Percentiles rank a stretch among this genome's conserved stretches.
Conservation (phyloP, 2,113 vertebrate genomes). For the Tenebrosternarchus preto region DNA sequence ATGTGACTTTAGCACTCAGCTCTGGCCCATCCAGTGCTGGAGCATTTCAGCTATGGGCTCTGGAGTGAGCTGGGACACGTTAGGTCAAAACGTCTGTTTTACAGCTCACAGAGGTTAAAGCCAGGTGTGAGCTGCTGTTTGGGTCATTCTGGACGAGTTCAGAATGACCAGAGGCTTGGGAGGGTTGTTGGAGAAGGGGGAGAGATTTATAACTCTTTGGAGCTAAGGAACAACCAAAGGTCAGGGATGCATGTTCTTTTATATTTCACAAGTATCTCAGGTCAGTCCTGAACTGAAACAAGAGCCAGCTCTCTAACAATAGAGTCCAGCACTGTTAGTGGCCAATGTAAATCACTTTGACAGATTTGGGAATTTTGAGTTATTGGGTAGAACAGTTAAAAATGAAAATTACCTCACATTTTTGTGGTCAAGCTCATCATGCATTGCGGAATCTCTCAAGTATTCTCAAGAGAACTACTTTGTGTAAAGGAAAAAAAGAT, state of each 20-base stretch:
- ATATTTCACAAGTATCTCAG: constrained; percentile 68
- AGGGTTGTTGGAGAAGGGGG: constrained; percentile 59
- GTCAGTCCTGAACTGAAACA: constrained; percentile 68
- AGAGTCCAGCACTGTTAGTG: constrained; percentile 36
- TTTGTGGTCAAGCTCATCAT: constrained; percentile 9
- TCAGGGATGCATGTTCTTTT: constrained; percentile 71
- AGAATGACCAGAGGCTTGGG: constrained; percentile 22
- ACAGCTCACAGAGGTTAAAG: constrained; percentile 68
- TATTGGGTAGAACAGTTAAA: not conserved
- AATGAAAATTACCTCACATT: not conserved
- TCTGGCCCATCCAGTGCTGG: constrained; percentile 65
- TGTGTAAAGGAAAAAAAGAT: constrained; percentile 6
- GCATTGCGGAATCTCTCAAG: not conserved
- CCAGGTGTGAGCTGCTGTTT: constrained; percentile 81
- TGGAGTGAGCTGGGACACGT: constrained; percentile 46
- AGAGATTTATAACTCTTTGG: constrained; percentile 72
- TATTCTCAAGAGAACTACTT: not conserved
- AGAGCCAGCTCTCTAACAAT: constrained; percentile 56
- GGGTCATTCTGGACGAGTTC: constrained; percentile 68
- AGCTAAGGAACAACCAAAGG: constrained; percentile 66
- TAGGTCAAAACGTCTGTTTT: constrained; percentile 59
- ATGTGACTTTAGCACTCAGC: constrained; percentile 64
- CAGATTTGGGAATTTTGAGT: constrained; percentile 9
- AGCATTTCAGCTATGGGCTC: constrained; percentile 59
- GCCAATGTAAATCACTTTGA: constrained; percentile 31